Percentiles rank a stretch among this genome's conserved stretches.
Conservation (phyloP, 2,888 invertebrate genomes). For the Parnassius smintheus region DNA sequence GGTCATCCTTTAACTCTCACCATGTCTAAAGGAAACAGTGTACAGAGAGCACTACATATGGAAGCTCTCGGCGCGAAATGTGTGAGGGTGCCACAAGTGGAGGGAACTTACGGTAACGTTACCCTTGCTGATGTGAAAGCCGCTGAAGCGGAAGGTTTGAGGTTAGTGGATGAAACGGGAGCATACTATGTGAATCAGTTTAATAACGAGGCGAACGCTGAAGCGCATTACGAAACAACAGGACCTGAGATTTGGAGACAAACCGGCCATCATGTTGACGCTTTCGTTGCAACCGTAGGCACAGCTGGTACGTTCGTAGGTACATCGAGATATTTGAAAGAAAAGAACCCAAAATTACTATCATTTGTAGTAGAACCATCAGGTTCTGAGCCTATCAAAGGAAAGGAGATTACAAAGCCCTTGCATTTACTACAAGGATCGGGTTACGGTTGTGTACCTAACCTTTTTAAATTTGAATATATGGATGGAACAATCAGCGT, state of each 20-base stretch:
- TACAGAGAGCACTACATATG: constrained; percentile 70
- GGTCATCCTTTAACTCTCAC: constrained; percentile 66
- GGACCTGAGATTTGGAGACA: constrained; percentile 75
- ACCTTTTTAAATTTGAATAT: constrained; percentile 60
- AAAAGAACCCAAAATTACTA: constrained; percentile 56
- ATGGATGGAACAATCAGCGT: constrained; percentile 67
- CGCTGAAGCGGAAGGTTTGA: constrained; percentile 59
- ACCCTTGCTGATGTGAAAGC: constrained; percentile 63
- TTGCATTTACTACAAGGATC: constrained; percentile 72
- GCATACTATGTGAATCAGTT: constrained; percentile 72
- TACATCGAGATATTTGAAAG: constrained; percentile 64
- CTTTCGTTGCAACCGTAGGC: constrained; percentile 66
- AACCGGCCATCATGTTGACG: constrained; percentile 67
- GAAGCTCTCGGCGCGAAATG: constrained; percentile 72
- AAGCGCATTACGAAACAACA: constrained; percentile 65
- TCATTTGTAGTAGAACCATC: constrained; percentile 66
- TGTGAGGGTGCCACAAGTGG: constrained; percentile 66
- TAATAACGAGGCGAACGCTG: constrained; percentile 55
- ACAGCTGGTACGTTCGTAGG: constrained; percentile 70
- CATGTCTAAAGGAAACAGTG: constrained; percentile 73
- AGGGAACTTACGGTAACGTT: constrained; percentile 70
- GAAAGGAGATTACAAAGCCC: constrained; percentile 64
- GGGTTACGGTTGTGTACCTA: constrained; percentile 68
- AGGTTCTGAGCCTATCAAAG: constrained; percentile 68
- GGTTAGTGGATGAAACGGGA: constrained; percentile 53